Evolutionary conservation across 2,888 invertebrate species (phyloP).

Genomic region (Patella pellucida): DNA sequence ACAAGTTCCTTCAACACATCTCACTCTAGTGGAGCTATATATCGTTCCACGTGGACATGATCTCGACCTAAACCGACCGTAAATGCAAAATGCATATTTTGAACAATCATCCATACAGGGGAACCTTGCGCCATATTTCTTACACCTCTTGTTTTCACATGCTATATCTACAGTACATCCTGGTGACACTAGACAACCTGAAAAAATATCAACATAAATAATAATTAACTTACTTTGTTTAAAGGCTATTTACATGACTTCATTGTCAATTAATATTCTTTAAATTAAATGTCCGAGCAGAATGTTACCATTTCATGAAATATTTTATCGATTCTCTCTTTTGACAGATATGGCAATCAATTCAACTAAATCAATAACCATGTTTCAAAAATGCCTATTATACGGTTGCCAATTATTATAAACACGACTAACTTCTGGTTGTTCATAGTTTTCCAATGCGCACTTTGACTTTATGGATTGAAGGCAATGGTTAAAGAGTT

Average conservation of each 20-base stretch:
- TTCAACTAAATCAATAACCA: no score
- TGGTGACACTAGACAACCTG: background rate
- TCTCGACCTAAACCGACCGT: slow-evolving; percentile 34
- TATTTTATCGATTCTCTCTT: no score
- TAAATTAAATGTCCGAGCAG: no score
- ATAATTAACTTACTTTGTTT: background rate
- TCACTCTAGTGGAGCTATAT: slow-evolving; percentile 16
- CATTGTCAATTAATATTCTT: no score
- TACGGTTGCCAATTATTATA: no score
- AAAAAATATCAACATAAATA: background rate
- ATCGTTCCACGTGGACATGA: slow-evolving; percentile 26
- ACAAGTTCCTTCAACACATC: background rate
- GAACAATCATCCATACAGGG: slow-evolving; percentile 29
- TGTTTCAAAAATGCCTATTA: no score
- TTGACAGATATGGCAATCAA: no score
- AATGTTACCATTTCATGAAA: no score
- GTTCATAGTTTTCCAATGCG: no score
- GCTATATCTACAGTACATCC: background rate
- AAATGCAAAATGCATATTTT: slow-evolving; percentile 34
- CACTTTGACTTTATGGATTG: no score
- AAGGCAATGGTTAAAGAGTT: no score
- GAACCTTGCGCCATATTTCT: slow-evolving; percentile 24
- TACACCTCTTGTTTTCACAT: slow-evolving; percentile 22
- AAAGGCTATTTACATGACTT: background rate
- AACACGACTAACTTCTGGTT: no score